phyloP scores from a whole-genome alignment of 2,113 vertebrate genomes.

The Ictidomys tridecemlineatus region DNA sequence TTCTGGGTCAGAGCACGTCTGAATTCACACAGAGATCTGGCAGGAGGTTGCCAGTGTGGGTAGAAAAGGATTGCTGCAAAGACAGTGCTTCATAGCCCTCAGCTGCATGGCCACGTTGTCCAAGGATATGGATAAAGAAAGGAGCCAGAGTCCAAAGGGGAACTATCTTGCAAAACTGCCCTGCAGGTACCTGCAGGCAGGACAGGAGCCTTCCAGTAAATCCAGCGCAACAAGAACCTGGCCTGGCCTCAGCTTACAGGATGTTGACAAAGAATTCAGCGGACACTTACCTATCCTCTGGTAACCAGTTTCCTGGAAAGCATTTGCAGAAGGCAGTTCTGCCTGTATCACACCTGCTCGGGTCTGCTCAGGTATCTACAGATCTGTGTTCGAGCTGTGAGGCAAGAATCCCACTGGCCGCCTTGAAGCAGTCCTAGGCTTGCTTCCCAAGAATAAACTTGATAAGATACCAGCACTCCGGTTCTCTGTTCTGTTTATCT shows the following conservation, averaged over 20 bases:
- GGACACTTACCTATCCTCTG: background rate
- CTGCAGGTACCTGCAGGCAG: background rate
- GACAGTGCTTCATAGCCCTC: background rate
- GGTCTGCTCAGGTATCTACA: background rate
- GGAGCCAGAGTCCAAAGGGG: background rate
- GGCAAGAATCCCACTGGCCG: background rate
- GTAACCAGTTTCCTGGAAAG: background rate
- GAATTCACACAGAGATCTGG: background rate
- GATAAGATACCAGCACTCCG: background rate
- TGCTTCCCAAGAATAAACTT: background rate
- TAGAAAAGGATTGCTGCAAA: background rate
- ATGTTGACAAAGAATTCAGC: background rate
- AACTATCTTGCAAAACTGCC: background rate
- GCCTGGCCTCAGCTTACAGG: background rate
- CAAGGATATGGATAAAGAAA: background rate
- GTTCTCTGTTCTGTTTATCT: background rate
- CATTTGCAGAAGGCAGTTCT: accelerated
- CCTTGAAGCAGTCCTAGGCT: background rate
- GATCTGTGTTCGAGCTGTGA: background rate
- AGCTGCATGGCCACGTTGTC: background rate
- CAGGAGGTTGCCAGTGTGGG: background rate
- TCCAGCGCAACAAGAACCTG: background rate
- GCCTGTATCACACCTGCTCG: background rate
- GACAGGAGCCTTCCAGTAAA: background rate
- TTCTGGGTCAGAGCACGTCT: background rate